Conservation (phyloP, 2,888 invertebrate genomes). For the Cephus pygmeus region DNA sequence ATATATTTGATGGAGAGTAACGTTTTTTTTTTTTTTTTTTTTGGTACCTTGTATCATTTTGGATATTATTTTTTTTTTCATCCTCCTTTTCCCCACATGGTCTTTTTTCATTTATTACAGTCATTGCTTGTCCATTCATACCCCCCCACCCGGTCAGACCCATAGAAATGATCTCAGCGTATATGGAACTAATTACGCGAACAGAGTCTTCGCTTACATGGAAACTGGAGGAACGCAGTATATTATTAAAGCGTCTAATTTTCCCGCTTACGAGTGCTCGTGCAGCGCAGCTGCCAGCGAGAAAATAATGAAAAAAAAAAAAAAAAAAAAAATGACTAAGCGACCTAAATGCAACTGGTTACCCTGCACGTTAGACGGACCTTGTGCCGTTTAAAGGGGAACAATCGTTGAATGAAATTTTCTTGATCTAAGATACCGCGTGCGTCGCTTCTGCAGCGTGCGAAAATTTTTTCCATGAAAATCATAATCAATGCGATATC, state of each 20-base stretch:
- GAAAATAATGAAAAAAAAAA: no score
- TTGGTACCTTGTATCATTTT: background rate
- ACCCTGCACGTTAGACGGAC: background rate
- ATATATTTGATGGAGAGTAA: background rate
- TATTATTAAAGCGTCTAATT: background rate
- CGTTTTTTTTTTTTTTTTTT: background rate
- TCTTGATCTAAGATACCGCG: background rate
- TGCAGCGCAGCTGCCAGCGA: background rate
- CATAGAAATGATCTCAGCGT: background rate
- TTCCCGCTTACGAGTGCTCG: background rate
- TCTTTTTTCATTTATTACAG: background rate
- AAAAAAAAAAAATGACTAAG: background rate
- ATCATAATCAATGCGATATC: background rate
- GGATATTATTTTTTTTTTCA: background rate
- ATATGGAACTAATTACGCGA: background rate
- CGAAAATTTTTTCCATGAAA: background rate
- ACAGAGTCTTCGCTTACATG: background rate
- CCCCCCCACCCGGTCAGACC: background rate
- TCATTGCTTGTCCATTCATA: background rate
- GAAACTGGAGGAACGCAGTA: background rate
- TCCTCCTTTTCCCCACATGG: background rate
- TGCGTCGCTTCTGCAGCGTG: background rate
- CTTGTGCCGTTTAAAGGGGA: background rate
- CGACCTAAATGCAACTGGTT: background rate
- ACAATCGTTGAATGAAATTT: background rate